Evolutionary conservation across 2,888 invertebrate species (phyloP).

Genomic region (Synanthedon vespiformis): DNA sequence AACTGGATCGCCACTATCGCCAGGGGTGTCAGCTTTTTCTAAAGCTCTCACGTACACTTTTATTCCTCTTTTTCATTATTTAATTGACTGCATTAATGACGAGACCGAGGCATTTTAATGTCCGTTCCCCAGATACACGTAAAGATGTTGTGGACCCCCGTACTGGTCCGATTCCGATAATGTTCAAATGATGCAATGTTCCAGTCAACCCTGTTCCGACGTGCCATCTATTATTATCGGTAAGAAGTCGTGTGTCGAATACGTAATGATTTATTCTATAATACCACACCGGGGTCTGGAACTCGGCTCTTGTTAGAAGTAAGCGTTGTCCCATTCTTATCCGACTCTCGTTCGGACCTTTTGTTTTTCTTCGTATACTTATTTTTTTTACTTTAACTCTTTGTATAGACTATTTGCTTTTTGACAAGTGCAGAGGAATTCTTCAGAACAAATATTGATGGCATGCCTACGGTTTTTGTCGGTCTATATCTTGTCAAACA

Average conservation of each 20-base stretch:
- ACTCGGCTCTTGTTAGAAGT: slow-evolving; percentile 16
- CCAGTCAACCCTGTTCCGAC: slow-evolving; percentile 21
- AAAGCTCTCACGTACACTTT: slow-evolving; percentile 53
- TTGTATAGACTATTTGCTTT: slow-evolving; percentile 59
- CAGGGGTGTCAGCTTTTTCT: slow-evolving; percentile 63
- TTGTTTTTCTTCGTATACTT: slow-evolving; percentile 48
- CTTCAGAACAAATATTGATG: slow-evolving; percentile 46
- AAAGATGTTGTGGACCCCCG: slow-evolving; percentile 3
- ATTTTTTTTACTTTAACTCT: slow-evolving; percentile 38
- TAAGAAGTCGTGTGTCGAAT: slow-evolving; percentile 42
- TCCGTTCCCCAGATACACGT: slow-evolving; percentile 12
- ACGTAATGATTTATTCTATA: slow-evolving; percentile 46
- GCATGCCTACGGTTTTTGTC: slow-evolving; percentile 32
- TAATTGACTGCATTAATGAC: slow-evolving; percentile 39
- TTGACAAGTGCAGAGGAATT: slow-evolving; percentile 55
- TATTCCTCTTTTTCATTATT: slow-evolving; percentile 35
- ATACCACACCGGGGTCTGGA: slow-evolving; percentile 13
- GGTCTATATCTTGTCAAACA: slow-evolving; percentile 11
- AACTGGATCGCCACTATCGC: slow-evolving; percentile 34
- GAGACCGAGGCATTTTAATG: slow-evolving; percentile 24
- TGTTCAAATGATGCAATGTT: slow-evolving; percentile 11
- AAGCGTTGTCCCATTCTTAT: slow-evolving; percentile 31
- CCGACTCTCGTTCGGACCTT: slow-evolving; percentile 34
- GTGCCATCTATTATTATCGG: slow-evolving; percentile 34
- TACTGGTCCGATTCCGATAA: neutral